Evolutionary conservation across 1,140 invertebrate species (phyloP), one percentile per base, ranked within the genome.

Genomic region (Papilio polyxenes): DNA sequence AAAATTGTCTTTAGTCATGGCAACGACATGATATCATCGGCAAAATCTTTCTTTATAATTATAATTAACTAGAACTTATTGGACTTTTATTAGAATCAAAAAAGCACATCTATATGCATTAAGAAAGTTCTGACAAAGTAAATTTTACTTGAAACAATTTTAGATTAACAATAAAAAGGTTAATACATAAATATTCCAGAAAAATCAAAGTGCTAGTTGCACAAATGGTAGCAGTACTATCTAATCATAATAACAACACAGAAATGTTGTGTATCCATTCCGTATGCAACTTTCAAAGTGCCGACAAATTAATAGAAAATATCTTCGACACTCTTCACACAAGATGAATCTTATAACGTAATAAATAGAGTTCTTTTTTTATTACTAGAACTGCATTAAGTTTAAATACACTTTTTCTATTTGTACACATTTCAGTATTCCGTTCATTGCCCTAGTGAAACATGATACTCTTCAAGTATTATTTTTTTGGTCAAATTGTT

Each of bases 251-350:
- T 85, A 83, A 85, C 82, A 85, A 83, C 82, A 82, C 82, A 81
- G 81, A 85, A 83, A 85, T 80, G 82, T 82, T 81, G 82, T 83
- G 82, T 85, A 85, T 83, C 84, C 84, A 79, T 85, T 85, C 81
- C 84, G 82, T 83, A 85, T 85, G 84, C 84, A 83, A 85, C 84
- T 85, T 85, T 85, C 80, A 83, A 84, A 85, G 75, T 81, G 75
- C 72, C 51, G 77, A 74, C 80, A 81, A 84, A 83, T 84, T 77
- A 84, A 85, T 83, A 48, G 77, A 76, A 81, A 83, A 81, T 82
- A 83, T 82, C 82, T 75, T 81, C 53, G 20, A 31, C 51, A 2
- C 31, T 31, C 13, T 78, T 40, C 23, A 59, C 76, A 69, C 10
- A 76, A 23, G 40, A 48, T 20, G 59, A 48, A 44, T 75, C 81